Conservation (phyloP, 2,113 vertebrate species). For the Phyllostomus discolor region DNA sequence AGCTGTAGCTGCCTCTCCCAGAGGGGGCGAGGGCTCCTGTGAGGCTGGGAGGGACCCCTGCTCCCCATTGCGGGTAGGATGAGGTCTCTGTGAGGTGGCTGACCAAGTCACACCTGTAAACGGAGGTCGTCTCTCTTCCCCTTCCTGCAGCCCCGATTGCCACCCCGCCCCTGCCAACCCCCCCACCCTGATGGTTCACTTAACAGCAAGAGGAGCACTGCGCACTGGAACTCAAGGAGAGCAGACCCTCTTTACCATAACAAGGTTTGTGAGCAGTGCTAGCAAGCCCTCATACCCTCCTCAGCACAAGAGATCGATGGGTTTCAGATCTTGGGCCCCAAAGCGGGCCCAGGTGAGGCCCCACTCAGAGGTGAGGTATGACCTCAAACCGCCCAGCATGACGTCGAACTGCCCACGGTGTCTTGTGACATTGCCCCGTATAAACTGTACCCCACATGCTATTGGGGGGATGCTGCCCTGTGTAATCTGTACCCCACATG, state of each 20-base stretch:
- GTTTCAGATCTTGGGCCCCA: not conserved
- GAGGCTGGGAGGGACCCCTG: not conserved
- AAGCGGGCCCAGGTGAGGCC: no score
- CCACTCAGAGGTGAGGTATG: no score
- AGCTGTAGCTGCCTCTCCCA: not conserved
- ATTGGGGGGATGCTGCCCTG: no score
- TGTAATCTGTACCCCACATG: no score
- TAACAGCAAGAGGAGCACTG: not conserved
- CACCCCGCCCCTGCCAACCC: not conserved
- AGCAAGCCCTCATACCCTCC: not conserved
- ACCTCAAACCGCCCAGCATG: no score
- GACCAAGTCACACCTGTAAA: no score
- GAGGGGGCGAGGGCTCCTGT: not conserved
- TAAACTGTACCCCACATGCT: no score
- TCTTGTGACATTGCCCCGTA: not conserved
- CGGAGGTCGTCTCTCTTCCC: not conserved
- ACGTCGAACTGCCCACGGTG: no score
- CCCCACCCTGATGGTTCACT: not conserved
- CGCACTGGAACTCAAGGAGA: not conserved
- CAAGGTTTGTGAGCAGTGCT: no score
- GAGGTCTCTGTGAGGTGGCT: fast-evolving
- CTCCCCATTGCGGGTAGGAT: not conserved
- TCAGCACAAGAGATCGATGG: not conserved
- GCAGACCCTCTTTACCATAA: not conserved
- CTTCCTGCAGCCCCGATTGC: not conserved